These are phyloP conservation scores for Tuberolachnus salignus DNA, from an alignment of 2,888 invertebrate species.

Conservation along the genomic window DNA sequence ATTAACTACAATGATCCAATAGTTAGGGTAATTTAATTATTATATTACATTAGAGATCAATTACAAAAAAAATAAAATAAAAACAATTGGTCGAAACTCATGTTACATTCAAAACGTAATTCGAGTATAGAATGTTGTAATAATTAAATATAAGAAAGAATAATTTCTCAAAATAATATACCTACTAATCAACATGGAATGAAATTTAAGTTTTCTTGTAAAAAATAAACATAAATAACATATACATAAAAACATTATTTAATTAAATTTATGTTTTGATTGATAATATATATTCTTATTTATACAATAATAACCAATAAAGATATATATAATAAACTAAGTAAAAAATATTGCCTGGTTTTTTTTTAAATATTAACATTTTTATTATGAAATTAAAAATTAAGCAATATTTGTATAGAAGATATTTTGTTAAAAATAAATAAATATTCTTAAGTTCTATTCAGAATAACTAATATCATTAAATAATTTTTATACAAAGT, in stretches of 20 bases:
- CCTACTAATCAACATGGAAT: constrained; percentile 42
- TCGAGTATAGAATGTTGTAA: neutral
- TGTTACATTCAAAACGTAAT: constrained; percentile 18
- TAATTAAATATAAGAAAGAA: neutral
- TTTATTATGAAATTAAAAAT: neutral
- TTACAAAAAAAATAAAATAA: constrained; percentile 37
- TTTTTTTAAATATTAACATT: neutral
- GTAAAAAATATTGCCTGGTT: neutral
- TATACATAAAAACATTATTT: constrained; percentile 14
- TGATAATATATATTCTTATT: neutral
- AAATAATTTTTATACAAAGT: neutral
- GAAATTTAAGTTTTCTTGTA: constrained; percentile 28
- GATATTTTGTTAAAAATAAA: neutral
- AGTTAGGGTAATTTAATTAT: constrained; percentile 33
- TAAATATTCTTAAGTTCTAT: neutral
- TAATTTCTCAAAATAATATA: constrained; percentile 8
- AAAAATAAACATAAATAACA: neutral
- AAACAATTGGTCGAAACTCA: constrained; percentile 42
- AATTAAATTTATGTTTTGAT: neutral
- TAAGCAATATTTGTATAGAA: neutral
- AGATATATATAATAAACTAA: neutral
- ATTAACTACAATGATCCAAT: constrained; percentile 42
- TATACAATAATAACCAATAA: constrained; percentile 5
- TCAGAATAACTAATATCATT: neutral
- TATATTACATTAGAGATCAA: constrained; percentile 52